Conservation (phyloP, 2,888 invertebrate species). For the Troilus luridus region DNA sequence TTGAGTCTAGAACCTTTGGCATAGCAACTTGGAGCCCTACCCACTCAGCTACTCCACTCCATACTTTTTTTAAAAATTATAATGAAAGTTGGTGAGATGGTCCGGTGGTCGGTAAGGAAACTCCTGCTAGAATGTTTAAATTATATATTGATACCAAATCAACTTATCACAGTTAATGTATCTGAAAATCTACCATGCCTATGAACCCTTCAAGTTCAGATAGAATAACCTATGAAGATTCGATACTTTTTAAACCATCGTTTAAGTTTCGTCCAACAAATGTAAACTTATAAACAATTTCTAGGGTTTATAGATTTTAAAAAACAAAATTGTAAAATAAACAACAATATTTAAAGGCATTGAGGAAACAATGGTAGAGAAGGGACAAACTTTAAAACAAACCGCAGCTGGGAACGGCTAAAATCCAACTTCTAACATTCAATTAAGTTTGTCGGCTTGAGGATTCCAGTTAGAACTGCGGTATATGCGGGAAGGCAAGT, state of each 20-base stretch:
- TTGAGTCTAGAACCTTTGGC: too few species aligned
- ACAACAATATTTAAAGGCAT: not conserved
- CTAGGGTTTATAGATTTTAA: not conserved
- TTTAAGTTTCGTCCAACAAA: not conserved
- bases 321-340: not conserved
- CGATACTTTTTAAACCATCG: not conserved
- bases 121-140: too few species aligned
- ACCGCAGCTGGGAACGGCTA: constrained; percentile 10
- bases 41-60: too few species aligned
- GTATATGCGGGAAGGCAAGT: not conserved
- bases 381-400: constrained; percentile 6
- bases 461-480: constrained; percentile 10
- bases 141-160: too few species aligned
- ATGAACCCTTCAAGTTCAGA: too few species aligned
- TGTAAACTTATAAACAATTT: not conserved
- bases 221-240: too few species aligned
- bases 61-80: too few species aligned
- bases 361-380: constrained; percentile 10
- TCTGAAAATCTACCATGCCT: too few species aligned
- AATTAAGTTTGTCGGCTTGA: constrained; percentile 19
- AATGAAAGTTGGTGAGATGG: too few species aligned
- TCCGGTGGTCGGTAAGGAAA: too few species aligned
- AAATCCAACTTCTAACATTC: constrained; percentile 26
- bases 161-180: too few species aligned
- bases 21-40: too few species aligned